A percentile compares a stretch with the other conserved stretches of the same genome.
phyloP scores from a whole-genome alignment of 2,797 vertebrate species.

The Steatocranus sp. region DNA sequence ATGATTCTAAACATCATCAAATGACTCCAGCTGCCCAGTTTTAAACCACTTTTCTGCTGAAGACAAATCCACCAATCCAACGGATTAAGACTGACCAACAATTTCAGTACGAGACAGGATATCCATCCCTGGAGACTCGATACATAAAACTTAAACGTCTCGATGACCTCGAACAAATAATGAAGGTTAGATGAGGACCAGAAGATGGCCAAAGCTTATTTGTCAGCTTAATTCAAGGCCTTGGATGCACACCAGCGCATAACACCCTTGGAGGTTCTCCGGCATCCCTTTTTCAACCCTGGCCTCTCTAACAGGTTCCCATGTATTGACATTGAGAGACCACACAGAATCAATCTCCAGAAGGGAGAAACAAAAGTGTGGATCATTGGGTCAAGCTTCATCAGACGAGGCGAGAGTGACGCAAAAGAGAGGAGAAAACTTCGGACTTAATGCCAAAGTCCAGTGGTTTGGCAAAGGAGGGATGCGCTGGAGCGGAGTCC shows the following conservation, averaged over 20 bases:
- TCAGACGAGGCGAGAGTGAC: not conserved
- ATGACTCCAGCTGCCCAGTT: no score
- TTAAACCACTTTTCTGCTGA: no score
- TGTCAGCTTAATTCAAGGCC: not conserved
- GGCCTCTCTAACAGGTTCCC: not conserved
- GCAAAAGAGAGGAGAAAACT: not conserved
- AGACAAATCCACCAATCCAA: no score
- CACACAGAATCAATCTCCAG: not conserved
- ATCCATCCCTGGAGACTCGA: not conserved
- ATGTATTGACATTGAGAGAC: not conserved
- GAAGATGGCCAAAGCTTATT: not conserved
- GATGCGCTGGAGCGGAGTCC: not conserved
- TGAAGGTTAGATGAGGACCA: not conserved
- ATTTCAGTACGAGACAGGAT: not conserved
- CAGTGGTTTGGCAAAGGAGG: accelerated
- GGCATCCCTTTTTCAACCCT: not conserved
- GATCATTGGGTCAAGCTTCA: not conserved
- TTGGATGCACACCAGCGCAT: not conserved
- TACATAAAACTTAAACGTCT: not conserved
- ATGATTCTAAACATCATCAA: no score
- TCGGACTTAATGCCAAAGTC: accelerated
- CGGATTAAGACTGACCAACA: accelerated
- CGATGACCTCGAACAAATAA: not conserved
- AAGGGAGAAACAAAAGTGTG: not conserved
- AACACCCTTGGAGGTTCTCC: not conserved